Evolutionary conservation across 2,113 vertebrate genomes (phyloP), one percentile per base, ranked within the genome.

Genomic region (Sylvilagus bachmani): DNA sequence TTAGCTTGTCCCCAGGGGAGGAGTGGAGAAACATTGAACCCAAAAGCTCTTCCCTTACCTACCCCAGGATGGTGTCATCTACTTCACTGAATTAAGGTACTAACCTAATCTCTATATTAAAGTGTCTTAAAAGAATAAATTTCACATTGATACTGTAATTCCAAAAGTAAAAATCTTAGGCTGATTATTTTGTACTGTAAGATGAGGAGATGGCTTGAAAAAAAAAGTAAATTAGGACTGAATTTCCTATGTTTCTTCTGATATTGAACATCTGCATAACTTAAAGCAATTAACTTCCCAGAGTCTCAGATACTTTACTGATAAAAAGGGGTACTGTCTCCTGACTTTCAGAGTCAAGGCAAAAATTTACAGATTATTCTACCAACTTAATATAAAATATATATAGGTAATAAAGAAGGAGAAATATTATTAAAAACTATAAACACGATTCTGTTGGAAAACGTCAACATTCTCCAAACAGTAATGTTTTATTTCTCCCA

Each of bases 401-500:
- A 19, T 36, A 66, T 17, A 94, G 10, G 84, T 36, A 88, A 69
- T 77, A 74, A 73, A 61, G 22, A 78, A 61, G 80, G 2, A 29
- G 11, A 12, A 2, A 5, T 53, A 49, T 71, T 79, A n/a, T 10
- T 82, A 95, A 71, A 16, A 85, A 85, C 74, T 81, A 25, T 51
- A 66, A 89, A 84, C 21, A 51, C 10, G n/a, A 66, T 53, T 24
- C 10, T 77, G 91, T 81, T 49, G 12, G 10, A 90, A 85, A 38
- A 83, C 31, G 66, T 86, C 91, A 70, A 36, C 69, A 33, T 78
- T 70, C 62, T 94, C 31, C 75, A 96, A 95, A 94, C 1, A 12
- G n/a, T 29, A 88, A 3, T 36, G 51, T 73, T 96, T 96, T 33
- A 61, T 21, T 96, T 97, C 87, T 93, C 49, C 86, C 66, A 9